Evolutionary conservation across 2,888 invertebrate species (phyloP).

Genomic region (Andrena bucephala): DNA sequence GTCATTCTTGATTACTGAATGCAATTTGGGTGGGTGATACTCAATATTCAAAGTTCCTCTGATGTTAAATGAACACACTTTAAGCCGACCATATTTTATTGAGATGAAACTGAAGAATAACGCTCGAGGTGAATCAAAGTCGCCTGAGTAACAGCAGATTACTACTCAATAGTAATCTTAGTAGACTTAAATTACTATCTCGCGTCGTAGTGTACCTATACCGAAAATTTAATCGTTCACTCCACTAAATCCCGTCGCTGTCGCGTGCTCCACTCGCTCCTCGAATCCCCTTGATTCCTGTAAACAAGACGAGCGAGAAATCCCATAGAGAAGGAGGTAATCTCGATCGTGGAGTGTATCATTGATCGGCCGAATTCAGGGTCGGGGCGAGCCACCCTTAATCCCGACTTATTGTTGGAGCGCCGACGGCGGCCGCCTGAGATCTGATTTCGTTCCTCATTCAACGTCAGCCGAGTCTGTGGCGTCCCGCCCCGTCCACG

Average conservation of each 20-base stretch:
- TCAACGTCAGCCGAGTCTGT: slow-evolving; percentile 42
- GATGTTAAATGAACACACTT: no score
- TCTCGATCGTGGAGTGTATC: slow-evolving; percentile 41
- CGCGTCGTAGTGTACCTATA: background rate
- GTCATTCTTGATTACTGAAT: no score
- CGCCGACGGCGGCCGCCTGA: slow-evolving; percentile 45
- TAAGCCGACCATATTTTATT: no score
- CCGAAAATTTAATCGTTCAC: background rate
- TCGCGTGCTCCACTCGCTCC: background rate
- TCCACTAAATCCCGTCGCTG: background rate
- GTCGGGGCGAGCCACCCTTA: slow-evolving; percentile 36
- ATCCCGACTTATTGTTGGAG: slow-evolving; percentile 63
- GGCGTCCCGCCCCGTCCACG: slow-evolving; percentile 19
- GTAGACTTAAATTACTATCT: no score
- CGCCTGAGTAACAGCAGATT: no score
- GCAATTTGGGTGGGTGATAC: no score
- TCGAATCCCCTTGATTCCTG: slow-evolving; percentile 8
- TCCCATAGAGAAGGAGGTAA: background rate
- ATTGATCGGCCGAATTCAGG: slow-evolving; percentile 33
- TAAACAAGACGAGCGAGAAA: background rate
- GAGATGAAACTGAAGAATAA: no score
- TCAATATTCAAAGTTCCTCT: no score
- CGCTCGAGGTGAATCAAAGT: no score
- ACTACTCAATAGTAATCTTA: no score
- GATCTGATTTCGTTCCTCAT: slow-evolving; percentile 60